Evolutionary conservation across 2,113 vertebrate genomes (phyloP), one percentile per base, ranked within the genome.

Genomic region (Muntiacus muntjak): DNA sequence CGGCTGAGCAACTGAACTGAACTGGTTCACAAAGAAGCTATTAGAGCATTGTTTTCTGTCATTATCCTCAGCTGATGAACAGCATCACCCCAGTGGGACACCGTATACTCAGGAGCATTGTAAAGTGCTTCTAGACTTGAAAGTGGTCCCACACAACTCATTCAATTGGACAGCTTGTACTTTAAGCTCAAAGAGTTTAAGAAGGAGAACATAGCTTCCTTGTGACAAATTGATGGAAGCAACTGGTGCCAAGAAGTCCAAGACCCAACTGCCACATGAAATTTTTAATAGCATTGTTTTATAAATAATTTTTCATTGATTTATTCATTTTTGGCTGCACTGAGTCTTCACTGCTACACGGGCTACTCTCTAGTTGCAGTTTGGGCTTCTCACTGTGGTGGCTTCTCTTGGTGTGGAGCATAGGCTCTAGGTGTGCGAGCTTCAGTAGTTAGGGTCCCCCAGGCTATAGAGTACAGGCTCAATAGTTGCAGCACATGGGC

Each of bases 241-340:
- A 83, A 50, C 9, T n/a, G 71, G 47, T 67, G 54, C 54, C 71
- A 79, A 36, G 30, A 89, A 58, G 87, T 58, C 26, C 74, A 84
- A 84, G 55, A 83, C 9, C 13, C 30, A 60, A 21, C 11, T 12
- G 58, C 74, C 55, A 47, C 50, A 25, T 28, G 71, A 58, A 50
- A 92, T 21, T 16, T 92, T 50, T 28, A 86, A 95, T 16, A 60
- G 50, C 67, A 74, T 74, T 23, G 36, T 74, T 74, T 71, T 40
- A 23, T 23, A 25, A 74, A 40, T 40, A 40, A 3, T 71, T 40
- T 40, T 71, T 6, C 19, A 12, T 23, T 71, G 12, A 71, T 25
- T 23, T 74, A 40, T 40, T 25, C 67, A 40, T 25, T 23, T 40
- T 40, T 40, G 67, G 36, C 67, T 40, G n/a, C 3, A 5, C 67